Evolutionary conservation across 2,113 vertebrate genomes (phyloP).

Genomic region (Cercopithecus mona): DNA sequence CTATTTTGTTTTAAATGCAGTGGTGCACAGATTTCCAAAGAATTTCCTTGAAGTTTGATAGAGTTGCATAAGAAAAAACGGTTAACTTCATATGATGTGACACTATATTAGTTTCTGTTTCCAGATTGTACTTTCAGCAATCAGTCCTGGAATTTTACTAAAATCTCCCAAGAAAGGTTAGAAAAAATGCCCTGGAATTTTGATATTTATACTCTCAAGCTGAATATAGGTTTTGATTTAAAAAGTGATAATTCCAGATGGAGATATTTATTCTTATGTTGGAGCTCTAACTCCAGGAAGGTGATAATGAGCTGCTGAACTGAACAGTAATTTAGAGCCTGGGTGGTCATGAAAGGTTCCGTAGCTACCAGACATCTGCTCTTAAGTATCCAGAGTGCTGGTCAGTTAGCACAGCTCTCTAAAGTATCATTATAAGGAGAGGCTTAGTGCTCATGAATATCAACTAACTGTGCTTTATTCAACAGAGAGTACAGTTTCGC

Average conservation of each 20-base stretch:
- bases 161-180: not conserved
- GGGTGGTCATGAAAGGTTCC: not conserved
- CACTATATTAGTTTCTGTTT: not conserved
- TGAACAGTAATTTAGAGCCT: not conserved
- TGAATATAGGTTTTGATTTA: not conserved
- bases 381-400: not conserved
- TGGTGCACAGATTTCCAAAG: not conserved
- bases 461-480: not conserved
- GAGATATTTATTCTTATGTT: not conserved
- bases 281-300: not conserved
- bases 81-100: not conserved
- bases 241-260: not conserved
- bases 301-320: not conserved
- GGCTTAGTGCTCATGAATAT: not conserved
- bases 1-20: not conserved
- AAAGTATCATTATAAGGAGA: not conserved
- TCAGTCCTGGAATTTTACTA: not conserved
- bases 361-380: not conserved
- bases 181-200: not conserved
- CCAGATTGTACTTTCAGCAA: not conserved
- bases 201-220: not conserved
- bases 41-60: not conserved
- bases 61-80: not conserved
- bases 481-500: not conserved
- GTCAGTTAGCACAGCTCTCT: not conserved